Evolutionary conservation across 1,140 invertebrate species (phyloP).

Genomic region (Brachionus manjavacas): DNA sequence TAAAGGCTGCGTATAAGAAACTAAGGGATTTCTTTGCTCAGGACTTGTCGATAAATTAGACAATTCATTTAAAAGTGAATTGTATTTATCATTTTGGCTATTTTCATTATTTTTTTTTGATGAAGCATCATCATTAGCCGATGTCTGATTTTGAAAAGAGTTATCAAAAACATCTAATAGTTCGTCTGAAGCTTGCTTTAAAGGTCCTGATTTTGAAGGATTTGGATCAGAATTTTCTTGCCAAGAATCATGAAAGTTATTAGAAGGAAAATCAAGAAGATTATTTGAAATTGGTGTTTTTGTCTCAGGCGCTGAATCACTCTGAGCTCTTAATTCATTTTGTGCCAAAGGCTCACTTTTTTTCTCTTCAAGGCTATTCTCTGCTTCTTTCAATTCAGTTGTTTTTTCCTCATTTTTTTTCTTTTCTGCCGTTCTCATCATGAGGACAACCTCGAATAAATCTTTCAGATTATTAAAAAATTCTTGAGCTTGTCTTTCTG

Average conservation of each 20-base stretch:
- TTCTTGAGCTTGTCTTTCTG: conserved; percentile 15
- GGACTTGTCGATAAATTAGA: background rate
- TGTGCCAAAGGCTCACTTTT: background rate
- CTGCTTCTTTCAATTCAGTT: background rate
- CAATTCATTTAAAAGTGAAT: background rate
- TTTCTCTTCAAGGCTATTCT: background rate
- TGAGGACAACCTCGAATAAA: conserved; percentile 30
- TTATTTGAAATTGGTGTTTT: background rate
- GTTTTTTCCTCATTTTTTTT: background rate
- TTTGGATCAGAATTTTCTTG: background rate
- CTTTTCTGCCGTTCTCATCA: conserved; percentile 1
- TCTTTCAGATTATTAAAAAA: conserved; percentile 35
- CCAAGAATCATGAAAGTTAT: background rate
- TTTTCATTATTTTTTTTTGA: background rate
- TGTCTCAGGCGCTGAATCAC: background rate
- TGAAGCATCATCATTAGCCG: background rate
- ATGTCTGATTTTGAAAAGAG: background rate
- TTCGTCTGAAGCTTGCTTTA: background rate
- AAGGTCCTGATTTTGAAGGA: background rate
- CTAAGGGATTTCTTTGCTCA: background rate
- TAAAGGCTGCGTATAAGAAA: background rate
- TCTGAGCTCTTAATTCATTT: background rate
- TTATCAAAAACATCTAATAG: background rate
- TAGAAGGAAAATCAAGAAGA: background rate
- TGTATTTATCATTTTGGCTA: background rate